Percentiles rank a stretch among this genome's conserved stretches.
Evolutionary conservation across 2,113 vertebrate genomes (phyloP).

Genomic region (Oncorhynchus kisutch): DNA sequence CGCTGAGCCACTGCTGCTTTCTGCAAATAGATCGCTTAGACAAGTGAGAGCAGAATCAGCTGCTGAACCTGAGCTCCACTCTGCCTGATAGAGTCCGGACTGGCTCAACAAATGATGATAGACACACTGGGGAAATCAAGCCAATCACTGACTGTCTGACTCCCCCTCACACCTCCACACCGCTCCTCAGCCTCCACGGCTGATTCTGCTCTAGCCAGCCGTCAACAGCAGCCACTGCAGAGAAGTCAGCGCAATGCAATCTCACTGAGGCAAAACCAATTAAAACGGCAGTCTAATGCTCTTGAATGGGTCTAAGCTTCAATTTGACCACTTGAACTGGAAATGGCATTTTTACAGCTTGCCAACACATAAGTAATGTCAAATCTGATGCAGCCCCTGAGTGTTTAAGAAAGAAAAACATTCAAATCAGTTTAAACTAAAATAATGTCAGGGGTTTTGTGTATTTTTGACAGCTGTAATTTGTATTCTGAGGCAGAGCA

Average conservation of each 20-base stretch:
- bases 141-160: conserved; percentile 29
- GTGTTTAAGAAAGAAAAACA: conserved; percentile 27
- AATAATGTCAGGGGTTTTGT: conserved; percentile 29
- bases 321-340: conserved; percentile 52
- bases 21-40: conserved; percentile 37
- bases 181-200: conserved; percentile 1
- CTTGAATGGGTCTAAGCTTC: conserved; percentile 51
- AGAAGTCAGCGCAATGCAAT: conserved; percentile 12
- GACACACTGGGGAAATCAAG: conserved; percentile 57
- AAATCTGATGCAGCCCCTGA: conserved; percentile 25
- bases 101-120: conserved; percentile 28
- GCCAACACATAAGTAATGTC: conserved; percentile 58
- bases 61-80: conserved; percentile 17
- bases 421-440: not conserved
- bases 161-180: conserved; percentile 8
- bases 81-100: not conserved
- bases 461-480: conserved; percentile 38
- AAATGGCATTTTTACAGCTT: conserved; percentile 66
- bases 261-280: conserved; percentile 49
- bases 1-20: conserved; percentile 29
- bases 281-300: conserved; percentile 46
- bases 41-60: conserved; percentile 28
- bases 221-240: not conserved
- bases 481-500: conserved; percentile 40
- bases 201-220: not conserved